A percentile compares a stretch with the other conserved stretches of the same genome.
phyloP scores from a whole-genome alignment of 2,797 vertebrate species.

The Cottoperca gobio region DNA sequence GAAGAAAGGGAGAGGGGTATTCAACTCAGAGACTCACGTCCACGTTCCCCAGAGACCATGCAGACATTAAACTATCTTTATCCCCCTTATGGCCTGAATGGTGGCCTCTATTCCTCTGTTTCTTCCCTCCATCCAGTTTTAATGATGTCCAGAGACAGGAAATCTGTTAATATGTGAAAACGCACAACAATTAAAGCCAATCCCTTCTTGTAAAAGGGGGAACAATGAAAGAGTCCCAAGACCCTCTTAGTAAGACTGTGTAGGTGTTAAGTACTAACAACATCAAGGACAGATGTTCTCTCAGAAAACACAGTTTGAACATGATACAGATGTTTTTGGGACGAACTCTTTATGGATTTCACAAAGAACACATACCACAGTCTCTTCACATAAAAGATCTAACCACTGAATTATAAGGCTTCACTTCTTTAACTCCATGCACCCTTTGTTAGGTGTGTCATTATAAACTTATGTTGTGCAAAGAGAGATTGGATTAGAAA shows the following conservation, averaged over 20 bases:
- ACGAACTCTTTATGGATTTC: constrained; percentile 2
- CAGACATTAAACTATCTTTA: constrained; percentile 28
- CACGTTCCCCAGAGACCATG: constrained; percentile 19
- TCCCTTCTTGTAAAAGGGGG: constrained; percentile 23
- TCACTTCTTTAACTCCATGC: not conserved
- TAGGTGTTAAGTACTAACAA: constrained; percentile 54
- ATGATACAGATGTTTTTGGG: not conserved
- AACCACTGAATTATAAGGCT: not conserved
- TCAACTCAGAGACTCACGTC: constrained; percentile 37
- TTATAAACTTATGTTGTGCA: not conserved
- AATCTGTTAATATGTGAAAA: constrained; percentile 64
- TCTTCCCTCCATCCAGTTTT: constrained; percentile 47
- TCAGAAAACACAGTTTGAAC: constrained; percentile 18
- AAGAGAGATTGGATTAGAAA: not conserved
- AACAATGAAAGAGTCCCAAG: constrained; percentile 37
- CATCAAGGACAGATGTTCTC: constrained; percentile 53
- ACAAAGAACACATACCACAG: not conserved
- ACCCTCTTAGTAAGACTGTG: constrained; percentile 35
- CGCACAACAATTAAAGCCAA: constrained; percentile 58
- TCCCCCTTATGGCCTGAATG: constrained; percentile 27
- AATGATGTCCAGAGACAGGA: constrained; percentile 58
- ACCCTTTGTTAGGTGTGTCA: not conserved
- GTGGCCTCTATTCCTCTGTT: constrained; percentile 36
- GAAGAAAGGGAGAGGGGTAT: constrained; percentile 6
- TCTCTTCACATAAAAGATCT: not conserved